phyloP scores from a whole-genome alignment of 2,888 invertebrate species.

The Cactoblastis cactorum region DNA sequence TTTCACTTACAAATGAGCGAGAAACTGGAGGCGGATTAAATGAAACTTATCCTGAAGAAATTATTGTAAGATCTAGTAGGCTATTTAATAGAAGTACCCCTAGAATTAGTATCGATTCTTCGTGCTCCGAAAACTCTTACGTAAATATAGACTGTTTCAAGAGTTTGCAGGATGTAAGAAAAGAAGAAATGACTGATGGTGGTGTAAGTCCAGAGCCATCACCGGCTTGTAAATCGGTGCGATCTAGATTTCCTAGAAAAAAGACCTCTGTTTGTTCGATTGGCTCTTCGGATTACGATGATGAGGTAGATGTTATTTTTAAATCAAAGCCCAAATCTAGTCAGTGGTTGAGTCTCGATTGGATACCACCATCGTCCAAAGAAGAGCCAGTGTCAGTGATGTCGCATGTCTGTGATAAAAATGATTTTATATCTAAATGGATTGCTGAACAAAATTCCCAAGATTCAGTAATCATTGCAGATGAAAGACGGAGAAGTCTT shows the following conservation, averaged over 20 bases:
- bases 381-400: slow-evolving; percentile 75
- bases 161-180: slow-evolving; percentile 76
- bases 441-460: slow-evolving; percentile 74
- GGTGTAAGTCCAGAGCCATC: slow-evolving; percentile 51
- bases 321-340: slow-evolving; percentile 79
- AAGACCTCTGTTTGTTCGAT: slow-evolving; percentile 76
- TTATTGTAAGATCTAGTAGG: slow-evolving; percentile 62
- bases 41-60: slow-evolving; percentile 56
- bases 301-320: slow-evolving; percentile 76
- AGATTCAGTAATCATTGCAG: slow-evolving; percentile 61
- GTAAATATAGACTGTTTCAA: slow-evolving; percentile 75
- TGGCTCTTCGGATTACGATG: slow-evolving; percentile 75
- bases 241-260: slow-evolving; percentile 69
- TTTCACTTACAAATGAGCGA: slow-evolving; percentile 71
- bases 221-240: slow-evolving; percentile 55
- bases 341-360: slow-evolving; percentile 78
- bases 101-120: slow-evolving; percentile 76
- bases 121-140: slow-evolving; percentile 79
- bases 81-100: slow-evolving; percentile 61
- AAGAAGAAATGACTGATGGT: slow-evolving; percentile 58
- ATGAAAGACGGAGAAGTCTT: slow-evolving; percentile 71
- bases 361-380: slow-evolving; percentile 73
- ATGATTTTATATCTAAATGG: slow-evolving; percentile 77
- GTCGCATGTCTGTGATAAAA: slow-evolving; percentile 76
- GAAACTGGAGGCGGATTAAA: slow-evolving; percentile 64